Conservation (phyloP, 2,888 invertebrate genomes). For the Stenichneumon culpator region DNA sequence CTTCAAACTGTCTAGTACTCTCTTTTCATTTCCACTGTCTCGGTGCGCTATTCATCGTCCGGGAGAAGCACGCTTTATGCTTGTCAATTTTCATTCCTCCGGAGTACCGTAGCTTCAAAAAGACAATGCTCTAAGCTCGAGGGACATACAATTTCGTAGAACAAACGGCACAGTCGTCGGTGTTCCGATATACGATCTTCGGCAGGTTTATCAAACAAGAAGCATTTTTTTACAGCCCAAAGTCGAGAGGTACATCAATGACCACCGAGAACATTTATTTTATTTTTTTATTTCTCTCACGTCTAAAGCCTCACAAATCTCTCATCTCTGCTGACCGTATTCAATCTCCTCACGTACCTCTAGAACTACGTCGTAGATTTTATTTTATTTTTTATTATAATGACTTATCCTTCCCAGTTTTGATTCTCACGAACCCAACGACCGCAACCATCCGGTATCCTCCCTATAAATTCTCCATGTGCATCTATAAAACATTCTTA, state of each 20-base stretch:
- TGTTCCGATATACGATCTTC: background rate
- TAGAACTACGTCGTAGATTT: background rate
- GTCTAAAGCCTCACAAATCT: background rate
- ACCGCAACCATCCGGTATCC: background rate
- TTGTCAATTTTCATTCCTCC: conserved; percentile 52
- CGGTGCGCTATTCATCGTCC: conserved; percentile 18
- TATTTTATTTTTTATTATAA: background rate
- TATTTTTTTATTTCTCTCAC: background rate
- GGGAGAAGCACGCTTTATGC: conserved; percentile 33
- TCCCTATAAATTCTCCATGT: background rate
- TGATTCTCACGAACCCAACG: background rate
- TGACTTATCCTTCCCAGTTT: background rate
- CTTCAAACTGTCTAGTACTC: conserved; percentile 7
- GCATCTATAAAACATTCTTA: conserved; percentile 25
- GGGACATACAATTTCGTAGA: background rate
- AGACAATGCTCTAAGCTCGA: background rate
- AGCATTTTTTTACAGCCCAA: background rate
- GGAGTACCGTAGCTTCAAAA: conserved; percentile 1
- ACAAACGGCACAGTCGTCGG: background rate
- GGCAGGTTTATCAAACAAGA: background rate
- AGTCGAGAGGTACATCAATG: background rate
- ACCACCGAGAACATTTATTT: background rate
- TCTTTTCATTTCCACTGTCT: background rate
- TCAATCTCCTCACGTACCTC: background rate
- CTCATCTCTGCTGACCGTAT: too few relatives aligned